These are phyloP conservation scores for Cryptomyrus ogoouensis DNA, from an alignment of 2,113 vertebrate species.

Conservation along the genomic window DNA sequence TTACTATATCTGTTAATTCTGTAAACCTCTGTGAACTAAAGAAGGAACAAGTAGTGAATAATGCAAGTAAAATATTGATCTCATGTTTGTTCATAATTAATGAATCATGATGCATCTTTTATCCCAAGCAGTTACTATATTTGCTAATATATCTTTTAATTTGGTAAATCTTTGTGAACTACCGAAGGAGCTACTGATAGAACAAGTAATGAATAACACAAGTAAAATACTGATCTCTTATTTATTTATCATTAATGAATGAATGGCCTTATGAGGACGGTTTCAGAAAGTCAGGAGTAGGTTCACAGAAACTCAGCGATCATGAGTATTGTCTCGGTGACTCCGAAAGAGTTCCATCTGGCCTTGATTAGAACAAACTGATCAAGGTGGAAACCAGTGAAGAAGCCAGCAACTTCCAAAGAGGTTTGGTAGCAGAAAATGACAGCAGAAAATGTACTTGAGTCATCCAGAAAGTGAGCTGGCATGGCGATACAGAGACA, in stretches of 20 bases:
- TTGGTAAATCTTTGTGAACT: too few relatives aligned
- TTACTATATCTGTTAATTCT: background rate
- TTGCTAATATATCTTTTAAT: background rate
- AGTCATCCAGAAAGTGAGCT: background rate
- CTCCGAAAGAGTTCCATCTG: background rate
- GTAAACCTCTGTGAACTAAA: background rate
- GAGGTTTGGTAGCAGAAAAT: background rate
- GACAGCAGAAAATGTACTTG: background rate
- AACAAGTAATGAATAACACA: too few relatives aligned
- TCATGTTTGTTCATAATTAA: background rate
- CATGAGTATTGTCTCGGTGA: background rate
- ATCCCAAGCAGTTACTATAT: background rate
- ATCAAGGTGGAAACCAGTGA: background rate
- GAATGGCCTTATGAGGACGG: background rate
- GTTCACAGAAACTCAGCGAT: background rate
- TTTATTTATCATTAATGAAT: too few relatives aligned
- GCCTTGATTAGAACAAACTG: background rate
- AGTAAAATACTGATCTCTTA: too few relatives aligned
- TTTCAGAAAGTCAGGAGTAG: background rate
- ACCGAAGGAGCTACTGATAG: too few relatives aligned
- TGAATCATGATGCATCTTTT: background rate
- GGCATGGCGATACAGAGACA: background rate
- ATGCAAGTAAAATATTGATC: background rate
- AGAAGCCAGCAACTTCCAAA: background rate
- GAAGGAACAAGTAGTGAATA: background rate